Percentiles rank a stretch among this genome's conserved stretches.
These are phyloP conservation scores for Poecilobothrus nobilitatus DNA, from an alignment of 2,888 invertebrate species.

Conservation along the genomic window DNA sequence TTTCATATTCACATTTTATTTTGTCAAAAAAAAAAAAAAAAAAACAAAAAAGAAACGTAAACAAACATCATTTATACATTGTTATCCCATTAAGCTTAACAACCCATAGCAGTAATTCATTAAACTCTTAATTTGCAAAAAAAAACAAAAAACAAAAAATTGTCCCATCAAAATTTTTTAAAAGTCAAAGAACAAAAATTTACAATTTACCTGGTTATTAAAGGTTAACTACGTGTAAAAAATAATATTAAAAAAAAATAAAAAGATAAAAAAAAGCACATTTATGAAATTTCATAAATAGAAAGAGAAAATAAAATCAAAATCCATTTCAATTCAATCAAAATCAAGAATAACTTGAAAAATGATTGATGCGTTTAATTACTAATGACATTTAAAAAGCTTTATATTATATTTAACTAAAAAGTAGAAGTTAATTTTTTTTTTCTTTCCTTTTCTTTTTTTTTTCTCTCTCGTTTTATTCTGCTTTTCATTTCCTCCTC, in stretches of 20 bases:
- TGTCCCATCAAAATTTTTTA: not conserved
- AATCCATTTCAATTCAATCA: not conserved
- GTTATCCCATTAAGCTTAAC: not conserved
- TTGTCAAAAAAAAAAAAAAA: not conserved
- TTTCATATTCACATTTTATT: not conserved
- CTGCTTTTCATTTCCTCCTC: no score
- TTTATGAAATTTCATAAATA: not conserved
- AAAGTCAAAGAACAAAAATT: not conserved
- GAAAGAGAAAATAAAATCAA: not conserved
- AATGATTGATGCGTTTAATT: not conserved
- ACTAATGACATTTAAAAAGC: not conserved
- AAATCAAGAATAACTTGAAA: not conserved
- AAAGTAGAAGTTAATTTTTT: no score
- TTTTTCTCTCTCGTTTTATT: no score
- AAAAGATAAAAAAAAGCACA: not conserved
- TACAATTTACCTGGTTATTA: not conserved
- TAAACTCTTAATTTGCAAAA: not conserved
- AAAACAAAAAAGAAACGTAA: no score
- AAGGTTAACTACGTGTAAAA: slow-evolving; percentile 1
- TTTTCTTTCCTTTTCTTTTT: no score
- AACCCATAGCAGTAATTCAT: not conserved
- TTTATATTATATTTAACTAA: no score
- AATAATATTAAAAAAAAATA: not conserved
- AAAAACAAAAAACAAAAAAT: not conserved
- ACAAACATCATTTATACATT: not conserved